These are phyloP conservation scores for Lordiphosa clarofinis DNA, from an alignment of 1,140 invertebrate genomes.

Conservation along the genomic window DNA sequence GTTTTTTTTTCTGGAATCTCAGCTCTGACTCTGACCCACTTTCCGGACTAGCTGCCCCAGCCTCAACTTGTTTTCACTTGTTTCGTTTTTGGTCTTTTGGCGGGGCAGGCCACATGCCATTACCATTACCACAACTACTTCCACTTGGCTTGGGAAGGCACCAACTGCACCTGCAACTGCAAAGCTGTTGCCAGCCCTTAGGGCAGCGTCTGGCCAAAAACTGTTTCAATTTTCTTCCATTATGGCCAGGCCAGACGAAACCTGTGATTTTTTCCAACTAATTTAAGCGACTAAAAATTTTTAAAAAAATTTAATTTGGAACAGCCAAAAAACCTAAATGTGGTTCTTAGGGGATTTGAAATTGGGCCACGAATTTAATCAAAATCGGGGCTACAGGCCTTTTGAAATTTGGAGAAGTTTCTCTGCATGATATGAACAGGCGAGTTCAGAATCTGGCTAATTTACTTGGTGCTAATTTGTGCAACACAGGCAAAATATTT, in stretches of 20 bases:
- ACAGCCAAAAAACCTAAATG: no score
- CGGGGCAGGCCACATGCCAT: slow-evolving; percentile 46
- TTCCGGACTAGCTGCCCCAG: slow-evolving; percentile 42
- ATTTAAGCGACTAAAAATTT: no score
- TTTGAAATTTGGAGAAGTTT: no score
- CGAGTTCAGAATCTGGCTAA: no score
- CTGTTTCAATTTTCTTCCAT: slow-evolving; percentile 34
- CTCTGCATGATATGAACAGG: no score
- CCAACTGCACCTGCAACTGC: slow-evolving; percentile 8
- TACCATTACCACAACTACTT: slow-evolving; percentile 19
- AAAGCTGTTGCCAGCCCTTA: slow-evolving; percentile 27
- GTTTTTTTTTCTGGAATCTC: slow-evolving; percentile 39
- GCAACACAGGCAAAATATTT: no score
- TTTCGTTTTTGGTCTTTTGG: slow-evolving; percentile 63
- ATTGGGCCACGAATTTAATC: no score
- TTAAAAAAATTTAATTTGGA: no score
- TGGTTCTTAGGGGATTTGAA: no score
- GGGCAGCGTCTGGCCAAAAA: slow-evolving; percentile 39
- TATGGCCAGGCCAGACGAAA: background rate
- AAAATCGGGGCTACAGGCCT: no score
- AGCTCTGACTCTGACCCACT: slow-evolving; percentile 60
- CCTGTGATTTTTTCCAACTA: slow-evolving; percentile 1
- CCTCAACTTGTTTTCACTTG: slow-evolving; percentile 76
- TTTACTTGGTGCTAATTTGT: no score
- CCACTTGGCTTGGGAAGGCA: slow-evolving; percentile 3